Evolutionary conservation across 2,888 invertebrate species (phyloP), one percentile per base, ranked within the genome.

Genomic region (Prostheceraeus crozeri): DNA sequence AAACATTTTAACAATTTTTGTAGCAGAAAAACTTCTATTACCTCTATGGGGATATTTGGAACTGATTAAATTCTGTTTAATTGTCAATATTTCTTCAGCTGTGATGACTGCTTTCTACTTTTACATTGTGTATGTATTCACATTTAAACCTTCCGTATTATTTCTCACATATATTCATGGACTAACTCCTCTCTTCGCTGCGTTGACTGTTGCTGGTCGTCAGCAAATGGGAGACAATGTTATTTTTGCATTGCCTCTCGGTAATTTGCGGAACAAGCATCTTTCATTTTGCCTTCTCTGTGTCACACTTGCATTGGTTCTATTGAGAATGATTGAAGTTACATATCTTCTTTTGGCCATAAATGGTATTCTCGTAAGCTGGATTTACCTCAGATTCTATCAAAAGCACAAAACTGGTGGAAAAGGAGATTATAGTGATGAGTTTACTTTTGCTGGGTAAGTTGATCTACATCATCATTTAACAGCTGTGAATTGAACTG

Each of bases 381-480:
- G 57, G 57, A 28, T 19, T 3, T 57, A 57, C 27, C 33, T 57
- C 27, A 45, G 57, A 48, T 57, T 57, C 40, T 57, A 25, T 48
- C 57, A 57, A 16, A 19, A 11, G 3, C 57, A 57, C 30, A n/a
- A 23, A 10, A 57, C 40, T 54, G 57, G 57, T 28, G 46, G 46
- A 45, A 40, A 40, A 19, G 57, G 57, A 19, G 57, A 57, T 28
- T 23, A 45, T 8, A 40, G 57, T 25, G 57, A 57, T 27, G 28
- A 35, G 16, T 57, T 57, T 46, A 40, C 57, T 14, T 57, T 57
- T 57, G 25, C 57, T 11, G 57, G 40, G 57, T 57, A 57, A 57
- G 36, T 35, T 14, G 33, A n/a, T n/a, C n/a, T n/a, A n/a, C n/a
- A n/a, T n/a, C n/a, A n/a, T n/a, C n/a, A n/a, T n/a, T n/a, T n/a